Percentiles rank a stretch among this genome's conserved stretches.
Conservation (phyloP, 2,888 invertebrate genomes). For the Eilema caniola region DNA sequence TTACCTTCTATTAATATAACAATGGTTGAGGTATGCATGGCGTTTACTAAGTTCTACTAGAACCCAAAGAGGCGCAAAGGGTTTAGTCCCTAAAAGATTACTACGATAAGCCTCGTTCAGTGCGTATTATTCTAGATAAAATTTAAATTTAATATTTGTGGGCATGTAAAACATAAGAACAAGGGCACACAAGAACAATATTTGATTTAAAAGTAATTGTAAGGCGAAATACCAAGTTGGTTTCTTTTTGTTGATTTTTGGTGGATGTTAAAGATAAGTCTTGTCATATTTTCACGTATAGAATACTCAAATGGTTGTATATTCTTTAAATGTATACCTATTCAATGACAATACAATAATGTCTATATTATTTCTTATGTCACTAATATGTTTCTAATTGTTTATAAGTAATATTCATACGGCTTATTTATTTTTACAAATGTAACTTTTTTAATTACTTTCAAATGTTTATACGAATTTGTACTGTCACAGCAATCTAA, state of each 20-base stretch:
- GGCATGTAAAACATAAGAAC: neutral
- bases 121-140: neutral
- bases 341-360: neutral
- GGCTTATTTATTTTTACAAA: too few species aligned
- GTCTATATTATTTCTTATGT: too few species aligned
- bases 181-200: too few species aligned
- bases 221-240: neutral
- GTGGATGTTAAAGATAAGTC: neutral
- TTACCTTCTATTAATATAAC: conserved; percentile 27
- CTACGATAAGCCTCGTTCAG: conserved; percentile 35
- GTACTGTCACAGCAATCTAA: too few species aligned
- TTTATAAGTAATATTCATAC: too few species aligned
- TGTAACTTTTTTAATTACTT: too few species aligned
- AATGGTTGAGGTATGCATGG: neutral
- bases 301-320: neutral
- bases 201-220: neutral
- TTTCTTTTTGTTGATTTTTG: neutral
- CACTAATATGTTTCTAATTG: too few species aligned
- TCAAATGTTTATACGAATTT: too few species aligned
- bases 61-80: conserved; percentile 46
- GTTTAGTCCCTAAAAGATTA: conserved; percentile 45
- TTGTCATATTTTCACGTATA: too few species aligned
- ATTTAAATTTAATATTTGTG: conserved; percentile 5
- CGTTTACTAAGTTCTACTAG: conserved; percentile 45
- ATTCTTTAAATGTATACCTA: neutral